Evolutionary conservation across 2,888 invertebrate genomes (phyloP), one percentile per base, ranked within the genome.

Genomic region (Xanthostigma xanthostigma): DNA sequence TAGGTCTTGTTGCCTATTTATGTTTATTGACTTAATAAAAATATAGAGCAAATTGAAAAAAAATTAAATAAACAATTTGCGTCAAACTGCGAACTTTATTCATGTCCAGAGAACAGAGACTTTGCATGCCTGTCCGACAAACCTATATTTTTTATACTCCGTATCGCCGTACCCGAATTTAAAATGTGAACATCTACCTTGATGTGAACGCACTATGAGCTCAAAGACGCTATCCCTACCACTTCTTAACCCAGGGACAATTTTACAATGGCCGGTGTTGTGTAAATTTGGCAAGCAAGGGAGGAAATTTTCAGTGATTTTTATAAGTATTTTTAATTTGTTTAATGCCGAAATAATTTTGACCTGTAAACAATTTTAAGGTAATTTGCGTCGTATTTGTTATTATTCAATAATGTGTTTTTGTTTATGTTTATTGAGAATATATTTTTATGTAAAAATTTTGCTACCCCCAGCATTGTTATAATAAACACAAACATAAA

Each of bases 401-500:
- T 41, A 41, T 17, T 12, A n/a, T 10, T 2, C 13, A 17, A 3
- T 41, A 17, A 41, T 12, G 27, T 4, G 14, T 41, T 41, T 41
- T 41, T 41, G n/a, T 12, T 41, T 9, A 12, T 27, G 13, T 41
- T 41, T 12, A 41, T 12, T 41, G 9, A 41, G 14, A 17, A 27
- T 41, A 10, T 12, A 38, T 38, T 10, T 41, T 17, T 13, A 38
- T 11, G n/a, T 45, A 37, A 45, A 38, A 37, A 27, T 36, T 34
- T 43, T 43, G 27, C 43, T 48, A 48, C 48, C 48, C 48, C 48
- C 48, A 42, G 37, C 48, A 40, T 42, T 48, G 48, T 48, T 13
- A 40, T n/a, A 48, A 27, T 48, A 48, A 48, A 48, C 47, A 48
- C 27, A 27, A 27, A 27, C 27, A 27, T 27, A 27, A 27, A 27